These are phyloP conservation scores for Plecturocebus donacophilus DNA, from an alignment of 2,113 vertebrate genomes.

Conservation along the genomic window DNA sequence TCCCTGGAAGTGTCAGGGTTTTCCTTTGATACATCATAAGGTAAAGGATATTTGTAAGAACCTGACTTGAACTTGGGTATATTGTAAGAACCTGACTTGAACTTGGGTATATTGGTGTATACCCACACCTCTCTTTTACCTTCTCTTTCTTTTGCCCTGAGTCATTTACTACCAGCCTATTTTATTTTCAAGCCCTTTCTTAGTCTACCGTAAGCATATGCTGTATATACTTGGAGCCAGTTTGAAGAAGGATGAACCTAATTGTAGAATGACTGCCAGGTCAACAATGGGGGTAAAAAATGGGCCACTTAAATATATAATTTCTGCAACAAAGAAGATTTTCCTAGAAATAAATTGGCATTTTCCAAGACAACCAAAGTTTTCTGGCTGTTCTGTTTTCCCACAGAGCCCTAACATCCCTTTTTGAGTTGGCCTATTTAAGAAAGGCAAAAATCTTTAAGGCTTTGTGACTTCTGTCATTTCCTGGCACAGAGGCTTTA, in stretches of 20 bases:
- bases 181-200: slow-evolving; percentile 14
- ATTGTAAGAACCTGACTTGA: not conserved
- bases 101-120: not conserved
- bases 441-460: not conserved
- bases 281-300: not conserved
- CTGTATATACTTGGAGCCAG: not conserved
- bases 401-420: no score
- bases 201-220: not conserved
- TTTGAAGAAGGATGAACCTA: not conserved
- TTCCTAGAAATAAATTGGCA: slow-evolving; percentile 20
- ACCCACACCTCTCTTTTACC: not conserved
- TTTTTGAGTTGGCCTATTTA: slow-evolving; percentile 21
- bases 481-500: slow-evolving; percentile 27
- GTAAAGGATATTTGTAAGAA: slow-evolving; percentile 1
- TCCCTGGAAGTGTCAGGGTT: not conserved
- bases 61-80: not conserved
- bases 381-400: slow-evolving; percentile 26
- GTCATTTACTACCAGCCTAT: not conserved
- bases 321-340: slow-evolving; percentile 16
- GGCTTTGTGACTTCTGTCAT: slow-evolving; percentile 23
- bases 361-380: not conserved
- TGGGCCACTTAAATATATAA: slow-evolving; percentile 8
- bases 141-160: not conserved
- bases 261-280: not conserved
- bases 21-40: not conserved